These are phyloP conservation scores for Miltochrista miniata DNA, from an alignment of 2,888 invertebrate species.

Conservation along the genomic window DNA sequence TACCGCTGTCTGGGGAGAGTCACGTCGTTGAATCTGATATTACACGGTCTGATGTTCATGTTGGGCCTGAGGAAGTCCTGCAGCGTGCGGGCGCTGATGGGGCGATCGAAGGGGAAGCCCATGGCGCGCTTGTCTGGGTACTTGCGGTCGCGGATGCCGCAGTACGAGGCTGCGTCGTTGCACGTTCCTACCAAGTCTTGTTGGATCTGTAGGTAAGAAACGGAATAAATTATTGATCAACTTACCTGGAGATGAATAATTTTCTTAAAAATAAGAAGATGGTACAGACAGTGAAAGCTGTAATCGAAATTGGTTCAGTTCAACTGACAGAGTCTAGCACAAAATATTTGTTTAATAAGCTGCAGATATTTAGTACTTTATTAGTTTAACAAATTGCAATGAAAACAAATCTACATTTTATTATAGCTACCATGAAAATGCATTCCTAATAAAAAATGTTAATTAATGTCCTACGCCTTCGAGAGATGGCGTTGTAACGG, in stretches of 20 bases:
- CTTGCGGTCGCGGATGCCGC: conserved; percentile 86
- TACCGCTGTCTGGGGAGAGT: conserved; percentile 56
- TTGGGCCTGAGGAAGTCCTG: conserved; percentile 89
- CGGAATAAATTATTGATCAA: too few species aligned
- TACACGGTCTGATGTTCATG: conserved; percentile 86
- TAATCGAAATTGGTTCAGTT: too few species aligned
- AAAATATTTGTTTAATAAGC: too few species aligned
- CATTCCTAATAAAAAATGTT: too few species aligned
- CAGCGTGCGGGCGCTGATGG: conserved; percentile 82
- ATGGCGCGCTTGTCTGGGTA: conserved; percentile 87
- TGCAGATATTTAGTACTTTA: too few species aligned
- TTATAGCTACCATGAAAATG: too few species aligned
- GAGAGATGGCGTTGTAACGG: too few species aligned
- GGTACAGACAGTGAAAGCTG: too few species aligned
- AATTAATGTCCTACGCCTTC: too few species aligned
- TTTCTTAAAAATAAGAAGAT: background rate
- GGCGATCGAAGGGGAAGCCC: conserved; percentile 92
- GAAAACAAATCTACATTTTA: too few species aligned
- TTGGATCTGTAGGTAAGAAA: conserved; percentile 62
- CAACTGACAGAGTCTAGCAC: too few species aligned
- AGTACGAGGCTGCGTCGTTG: conserved; percentile 87
- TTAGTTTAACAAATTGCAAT: too few species aligned
- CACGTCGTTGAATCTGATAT: conserved; percentile 84
- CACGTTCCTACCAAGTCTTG: conserved; percentile 82
- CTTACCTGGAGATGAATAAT: background rate